Percentiles rank a stretch among this genome's conserved stretches.
Evolutionary conservation across 2,113 vertebrate species (phyloP).

Genomic region (Eubucco bourcierii): DNA sequence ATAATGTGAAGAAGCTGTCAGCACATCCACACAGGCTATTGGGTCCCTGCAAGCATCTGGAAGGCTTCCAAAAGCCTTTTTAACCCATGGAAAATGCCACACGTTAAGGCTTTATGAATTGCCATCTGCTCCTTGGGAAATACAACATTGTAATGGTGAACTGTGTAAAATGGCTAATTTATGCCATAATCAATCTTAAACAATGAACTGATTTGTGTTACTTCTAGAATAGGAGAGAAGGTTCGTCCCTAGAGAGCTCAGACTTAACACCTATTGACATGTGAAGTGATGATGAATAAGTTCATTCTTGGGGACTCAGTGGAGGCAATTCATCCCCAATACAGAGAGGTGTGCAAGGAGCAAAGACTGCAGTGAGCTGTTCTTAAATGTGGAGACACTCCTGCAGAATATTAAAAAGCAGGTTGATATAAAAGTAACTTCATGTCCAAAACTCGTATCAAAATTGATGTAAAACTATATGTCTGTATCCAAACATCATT

Average conservation of each 20-base stretch:
- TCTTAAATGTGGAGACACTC: not conserved
- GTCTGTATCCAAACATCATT: not conserved
- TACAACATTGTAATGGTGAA: not conserved
- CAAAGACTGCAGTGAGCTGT: not conserved
- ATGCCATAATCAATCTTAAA: not conserved
- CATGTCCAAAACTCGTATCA: not conserved
- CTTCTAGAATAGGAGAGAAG: not conserved
- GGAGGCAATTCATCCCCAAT: not conserved
- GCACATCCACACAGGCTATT: accelerated
- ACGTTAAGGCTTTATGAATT: not conserved
- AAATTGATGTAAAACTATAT: not conserved
- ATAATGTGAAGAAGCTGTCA: not conserved
- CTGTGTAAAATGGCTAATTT: not conserved
- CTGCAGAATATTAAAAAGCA: not conserved
- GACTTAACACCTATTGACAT: not conserved
- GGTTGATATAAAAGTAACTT: not conserved
- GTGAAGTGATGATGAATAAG: not conserved
- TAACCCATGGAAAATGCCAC: not conserved
- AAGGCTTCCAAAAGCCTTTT: not conserved
- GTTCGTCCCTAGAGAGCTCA: not conserved
- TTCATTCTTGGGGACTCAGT: not conserved
- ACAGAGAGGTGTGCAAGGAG: not conserved
- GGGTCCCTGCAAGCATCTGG: not conserved
- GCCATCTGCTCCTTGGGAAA: not conserved
- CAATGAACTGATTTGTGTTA: not conserved